A percentile compares a stretch with the other conserved stretches of the same genome.
Conservation (phyloP, 2,797 vertebrate species). For the Pseudochirops corinnae region DNA sequence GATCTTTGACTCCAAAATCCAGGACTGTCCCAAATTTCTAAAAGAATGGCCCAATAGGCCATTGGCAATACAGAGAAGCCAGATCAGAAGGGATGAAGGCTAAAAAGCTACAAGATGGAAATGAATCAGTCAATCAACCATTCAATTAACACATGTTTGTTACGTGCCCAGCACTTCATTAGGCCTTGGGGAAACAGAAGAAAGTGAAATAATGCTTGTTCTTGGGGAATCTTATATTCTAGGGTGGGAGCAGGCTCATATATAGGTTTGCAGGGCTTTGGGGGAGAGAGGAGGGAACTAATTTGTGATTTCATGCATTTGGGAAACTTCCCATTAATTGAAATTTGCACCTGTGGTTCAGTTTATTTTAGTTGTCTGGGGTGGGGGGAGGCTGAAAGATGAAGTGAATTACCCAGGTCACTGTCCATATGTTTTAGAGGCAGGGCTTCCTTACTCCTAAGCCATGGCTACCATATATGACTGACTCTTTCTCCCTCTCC, state of each 20-base stretch:
- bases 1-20: not conserved
- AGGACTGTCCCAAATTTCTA: not conserved
- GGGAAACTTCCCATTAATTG: not conserved
- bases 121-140: not conserved
- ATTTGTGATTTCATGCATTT: not conserved
- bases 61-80: not conserved
- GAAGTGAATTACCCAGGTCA: not conserved
- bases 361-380: not conserved
- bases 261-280: not conserved
- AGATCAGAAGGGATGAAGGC: not conserved
- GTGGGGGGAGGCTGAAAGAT: not conserved
- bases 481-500: not conserved
- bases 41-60: not conserved
- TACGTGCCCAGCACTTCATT: not conserved
- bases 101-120: not conserved
- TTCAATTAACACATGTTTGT: not conserved
- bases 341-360: not conserved
- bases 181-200: not conserved
- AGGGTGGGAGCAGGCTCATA: not conserved
- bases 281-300: not conserved
- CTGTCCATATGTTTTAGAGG: not conserved
- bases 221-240: not conserved
- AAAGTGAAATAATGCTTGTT: not conserved
- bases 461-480: not conserved
- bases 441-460: not conserved